Conservation (phyloP, 2,113 vertebrate genomes). For the Setophaga kirtlandii region DNA sequence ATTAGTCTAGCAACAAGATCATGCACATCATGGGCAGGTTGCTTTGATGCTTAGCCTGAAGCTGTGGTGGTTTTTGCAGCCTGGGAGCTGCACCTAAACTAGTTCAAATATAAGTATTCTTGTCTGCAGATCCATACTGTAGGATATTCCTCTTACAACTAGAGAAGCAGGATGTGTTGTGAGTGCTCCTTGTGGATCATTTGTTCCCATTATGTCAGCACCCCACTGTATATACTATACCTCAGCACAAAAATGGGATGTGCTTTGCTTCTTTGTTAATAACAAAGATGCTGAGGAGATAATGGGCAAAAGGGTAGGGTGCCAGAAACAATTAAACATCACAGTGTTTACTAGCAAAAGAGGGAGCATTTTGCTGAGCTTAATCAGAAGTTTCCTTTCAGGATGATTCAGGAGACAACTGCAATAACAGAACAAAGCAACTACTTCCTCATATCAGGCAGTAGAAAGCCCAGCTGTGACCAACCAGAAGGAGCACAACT, state of each 20-base stretch:
- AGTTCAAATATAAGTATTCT: not conserved
- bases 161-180: not conserved
- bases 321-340: not conserved
- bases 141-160: not conserved
- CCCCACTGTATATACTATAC: not conserved
- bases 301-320: not conserved
- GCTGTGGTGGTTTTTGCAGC: not conserved
- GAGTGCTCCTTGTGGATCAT: not conserved
- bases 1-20: not conserved
- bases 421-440: not conserved
- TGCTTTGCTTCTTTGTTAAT: not conserved
- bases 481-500: not conserved
- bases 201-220: not conserved
- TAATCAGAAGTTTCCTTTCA: not conserved
- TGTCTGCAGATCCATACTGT: not conserved
- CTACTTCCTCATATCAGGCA: slow-evolving; percentile 8
- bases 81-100: not conserved
- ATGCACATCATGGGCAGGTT: not conserved
- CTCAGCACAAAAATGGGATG: not conserved
- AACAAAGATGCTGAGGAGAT: not conserved
- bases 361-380: not conserved
- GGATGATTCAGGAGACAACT: slow-evolving; percentile 5
- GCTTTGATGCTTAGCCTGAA: not conserved
- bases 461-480: slow-evolving; percentile 6
- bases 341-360: not conserved